These are phyloP conservation scores for Numenius phaeopus DNA, from an alignment of 2,797 vertebrate species.

Conservation along the genomic window DNA sequence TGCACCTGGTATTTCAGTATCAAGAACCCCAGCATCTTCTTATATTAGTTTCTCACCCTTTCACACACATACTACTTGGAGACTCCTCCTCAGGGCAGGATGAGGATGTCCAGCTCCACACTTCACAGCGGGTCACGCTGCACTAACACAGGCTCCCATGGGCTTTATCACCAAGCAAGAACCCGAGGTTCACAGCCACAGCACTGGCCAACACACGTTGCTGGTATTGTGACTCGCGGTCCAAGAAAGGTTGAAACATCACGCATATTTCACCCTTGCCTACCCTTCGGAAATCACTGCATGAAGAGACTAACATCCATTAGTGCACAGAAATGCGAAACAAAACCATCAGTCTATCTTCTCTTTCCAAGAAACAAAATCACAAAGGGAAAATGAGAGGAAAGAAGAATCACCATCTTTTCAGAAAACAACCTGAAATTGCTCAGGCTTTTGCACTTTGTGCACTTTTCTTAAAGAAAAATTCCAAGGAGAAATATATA, in stretches of 20 bases:
- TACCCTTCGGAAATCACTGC: rapidly evolving
- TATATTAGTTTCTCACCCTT: neutral
- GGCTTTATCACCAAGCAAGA: neutral
- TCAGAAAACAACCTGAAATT: neutral
- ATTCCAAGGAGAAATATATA: neutral
- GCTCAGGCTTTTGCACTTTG: neutral
- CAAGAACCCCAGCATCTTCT: neutral
- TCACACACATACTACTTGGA: neutral
- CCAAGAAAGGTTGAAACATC: neutral
- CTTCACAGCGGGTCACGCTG: neutral
- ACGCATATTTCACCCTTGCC: rapidly evolving
- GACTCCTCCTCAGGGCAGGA: neutral
- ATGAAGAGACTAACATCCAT: neutral
- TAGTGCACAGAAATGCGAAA: neutral
- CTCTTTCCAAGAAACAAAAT: neutral
- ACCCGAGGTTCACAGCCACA: neutral
- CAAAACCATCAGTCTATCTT: neutral
- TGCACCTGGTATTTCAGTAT: neutral
- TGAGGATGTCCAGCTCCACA: neutral
- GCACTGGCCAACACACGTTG: neutral
- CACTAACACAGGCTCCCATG: neutral
- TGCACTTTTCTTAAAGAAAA: neutral
- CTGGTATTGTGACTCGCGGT: neutral
- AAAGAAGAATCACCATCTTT: neutral
- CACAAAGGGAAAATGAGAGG: neutral